Base-by-base conservation (phyloP, 1,140 invertebrate genomes). In the Zaprionus taronus region DNA sequence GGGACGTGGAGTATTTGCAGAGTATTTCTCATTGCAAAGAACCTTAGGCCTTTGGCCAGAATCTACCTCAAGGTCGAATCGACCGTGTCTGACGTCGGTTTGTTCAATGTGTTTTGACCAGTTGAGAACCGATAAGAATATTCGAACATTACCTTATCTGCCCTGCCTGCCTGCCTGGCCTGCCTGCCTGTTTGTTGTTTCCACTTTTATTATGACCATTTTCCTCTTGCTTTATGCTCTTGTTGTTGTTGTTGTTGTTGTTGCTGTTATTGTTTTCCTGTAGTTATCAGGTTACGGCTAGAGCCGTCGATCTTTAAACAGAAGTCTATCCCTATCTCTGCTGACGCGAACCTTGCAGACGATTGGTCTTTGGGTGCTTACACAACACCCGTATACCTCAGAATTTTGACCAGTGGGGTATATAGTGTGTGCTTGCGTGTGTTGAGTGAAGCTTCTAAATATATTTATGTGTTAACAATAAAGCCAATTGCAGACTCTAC, bases 301-400 rank as follows among this genome's bases (percentile, higher is more conserved):
- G 26, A 51, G 47, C 9, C 20, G 47, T 51, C 73, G 68, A 76
- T 71, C 68, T 71, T 72, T 72, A 53, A 24, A 38, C 51, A 71
- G 61, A 65, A 66, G 62, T 61, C 70, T 31, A 61, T 38, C 31
- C 58, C 22, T 74, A 62, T 74, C 57, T 26, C 20, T 38, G 34
- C n/a, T 12, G 56, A 22, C 34, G 63, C 44, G 31, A 51, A 36
- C 36, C 57, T 38, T 17, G 62, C 49, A 77, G 70, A 77, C 69
- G n/a, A 53, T 72, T 34, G 47, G 74, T 36, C 70, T 55, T 44
- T 57, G 4, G 2, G 7, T 58, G 53, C 41, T 72, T 67, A 36
- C 55, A 34, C 44, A 56, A 66, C 38, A 9, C 12, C 6, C 2
- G 5, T 2, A 38, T 44, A 61, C 57, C 47, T 12, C 15, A 14